Evolutionary conservation across 1,140 invertebrate genomes (phyloP).

Genomic region (Maniola jurtina): DNA sequence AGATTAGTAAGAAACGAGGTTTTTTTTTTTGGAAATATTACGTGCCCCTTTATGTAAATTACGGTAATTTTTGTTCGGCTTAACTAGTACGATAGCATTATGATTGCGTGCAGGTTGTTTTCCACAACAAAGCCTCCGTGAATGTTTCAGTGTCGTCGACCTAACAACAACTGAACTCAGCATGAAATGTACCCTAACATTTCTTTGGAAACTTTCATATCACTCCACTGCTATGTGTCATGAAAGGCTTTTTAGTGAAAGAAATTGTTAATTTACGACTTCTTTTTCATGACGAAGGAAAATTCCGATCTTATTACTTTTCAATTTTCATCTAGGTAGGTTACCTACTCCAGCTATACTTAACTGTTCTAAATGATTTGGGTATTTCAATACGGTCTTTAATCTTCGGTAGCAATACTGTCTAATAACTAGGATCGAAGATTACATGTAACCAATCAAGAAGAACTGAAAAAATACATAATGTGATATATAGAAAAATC

Average conservation of each 20-base stretch:
- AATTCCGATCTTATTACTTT: not conserved
- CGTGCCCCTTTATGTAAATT: conserved; percentile 11
- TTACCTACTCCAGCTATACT: too few species aligned
- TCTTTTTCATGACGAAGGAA: not conserved
- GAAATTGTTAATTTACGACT: conserved; percentile 16
- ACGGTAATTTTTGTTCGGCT: conserved; percentile 22
- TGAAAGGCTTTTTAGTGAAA: conserved; percentile 24
- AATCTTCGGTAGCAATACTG: too few species aligned
- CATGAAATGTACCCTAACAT: conserved; percentile 39
- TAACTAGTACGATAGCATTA: conserved; percentile 27
- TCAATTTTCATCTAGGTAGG: too few species aligned
- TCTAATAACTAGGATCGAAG: too few species aligned
- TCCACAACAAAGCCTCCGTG: conserved; percentile 40
- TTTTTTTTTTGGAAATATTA: not conserved
- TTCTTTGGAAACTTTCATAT: conserved; percentile 37
- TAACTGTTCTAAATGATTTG: too few species aligned
- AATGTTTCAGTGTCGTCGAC: conserved; percentile 44
- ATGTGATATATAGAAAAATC: too few species aligned
- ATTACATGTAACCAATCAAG: too few species aligned
- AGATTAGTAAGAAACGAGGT: not conserved
- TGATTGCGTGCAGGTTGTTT: conserved; percentile 37
- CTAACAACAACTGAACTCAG: conserved; percentile 39
- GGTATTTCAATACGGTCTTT: too few species aligned
- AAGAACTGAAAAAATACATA: too few species aligned
- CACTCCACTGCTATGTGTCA: conserved; percentile 27